phyloP scores from a whole-genome alignment of 2,113 vertebrate species.

The Progne subis region DNA sequence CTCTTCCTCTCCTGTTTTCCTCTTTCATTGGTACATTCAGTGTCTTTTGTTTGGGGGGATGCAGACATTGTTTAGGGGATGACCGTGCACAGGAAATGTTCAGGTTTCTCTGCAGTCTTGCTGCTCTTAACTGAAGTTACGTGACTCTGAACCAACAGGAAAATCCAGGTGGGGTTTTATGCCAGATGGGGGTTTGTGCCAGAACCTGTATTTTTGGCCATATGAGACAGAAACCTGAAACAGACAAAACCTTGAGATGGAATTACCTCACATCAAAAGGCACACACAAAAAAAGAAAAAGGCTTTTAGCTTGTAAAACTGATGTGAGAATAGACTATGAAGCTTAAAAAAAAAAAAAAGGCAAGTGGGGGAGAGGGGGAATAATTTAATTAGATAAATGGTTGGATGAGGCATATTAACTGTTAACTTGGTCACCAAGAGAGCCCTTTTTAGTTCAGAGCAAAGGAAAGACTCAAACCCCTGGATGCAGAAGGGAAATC shows the following conservation, averaged over 20 bases:
- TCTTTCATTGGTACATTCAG: neutral
- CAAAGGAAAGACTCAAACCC: neutral
- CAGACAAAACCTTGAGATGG: neutral
- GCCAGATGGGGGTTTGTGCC: neutral
- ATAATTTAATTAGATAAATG: neutral
- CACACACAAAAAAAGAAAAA: neutral
- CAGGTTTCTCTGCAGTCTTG: neutral
- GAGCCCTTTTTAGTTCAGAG: neutral
- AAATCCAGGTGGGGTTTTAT: neutral
- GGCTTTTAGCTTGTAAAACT: neutral
- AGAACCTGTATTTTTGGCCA: neutral
- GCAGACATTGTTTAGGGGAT: neutral
- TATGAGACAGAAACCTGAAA: neutral
- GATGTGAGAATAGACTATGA: neutral
- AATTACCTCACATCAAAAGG: neutral
- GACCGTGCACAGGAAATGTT: neutral
- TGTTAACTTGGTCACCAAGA: neutral
- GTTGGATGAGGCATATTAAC: neutral
- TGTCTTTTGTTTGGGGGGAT: neutral
- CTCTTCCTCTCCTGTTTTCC: neutral
- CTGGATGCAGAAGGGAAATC: neutral
- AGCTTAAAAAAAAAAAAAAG: neutral
- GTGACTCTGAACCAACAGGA: neutral
- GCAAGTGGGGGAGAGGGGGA: accelerated
- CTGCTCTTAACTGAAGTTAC: neutral